Conservation (phyloP, 2,113 vertebrate species). For the Chamaetylas fuelleborni region DNA sequence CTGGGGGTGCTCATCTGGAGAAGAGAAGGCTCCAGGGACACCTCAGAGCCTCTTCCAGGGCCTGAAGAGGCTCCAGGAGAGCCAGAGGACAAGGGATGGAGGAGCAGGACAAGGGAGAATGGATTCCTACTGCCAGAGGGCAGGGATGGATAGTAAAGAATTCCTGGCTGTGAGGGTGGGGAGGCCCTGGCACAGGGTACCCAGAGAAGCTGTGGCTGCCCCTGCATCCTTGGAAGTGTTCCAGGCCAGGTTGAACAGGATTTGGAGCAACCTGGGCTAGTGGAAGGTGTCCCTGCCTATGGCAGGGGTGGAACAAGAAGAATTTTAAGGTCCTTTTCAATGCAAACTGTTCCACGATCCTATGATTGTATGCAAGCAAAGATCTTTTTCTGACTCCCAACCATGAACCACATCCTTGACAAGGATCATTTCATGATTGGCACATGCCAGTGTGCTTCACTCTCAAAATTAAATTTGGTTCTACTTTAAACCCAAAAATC, state of each 20-base stretch:
- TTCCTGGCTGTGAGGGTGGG: rapidly evolving
- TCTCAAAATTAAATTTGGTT: neutral
- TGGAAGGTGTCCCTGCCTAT: neutral
- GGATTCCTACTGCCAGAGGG: neutral
- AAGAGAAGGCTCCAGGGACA: no score
- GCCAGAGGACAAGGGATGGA: neutral
- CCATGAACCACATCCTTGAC: neutral
- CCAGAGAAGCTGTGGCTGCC: neutral
- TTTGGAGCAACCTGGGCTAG: rapidly evolving
- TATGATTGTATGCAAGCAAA: neutral
- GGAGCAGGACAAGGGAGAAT: neutral
- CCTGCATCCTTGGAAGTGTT: neutral
- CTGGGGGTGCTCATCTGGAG: neutral
- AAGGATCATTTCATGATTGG: neutral
- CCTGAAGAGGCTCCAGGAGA: neutral
- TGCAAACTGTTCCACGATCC: neutral
- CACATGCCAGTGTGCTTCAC: neutral
- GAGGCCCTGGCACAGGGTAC: neutral
- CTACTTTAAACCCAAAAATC: neutral
- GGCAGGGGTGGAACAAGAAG: rapidly evolving
- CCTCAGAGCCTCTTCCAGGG: no score
- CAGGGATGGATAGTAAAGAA: rapidly evolving
- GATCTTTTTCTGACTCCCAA: neutral
- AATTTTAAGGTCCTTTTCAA: neutral
- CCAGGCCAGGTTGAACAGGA: rapidly evolving